Base-by-base conservation (phyloP, 2,113 vertebrate genomes). In the Alligator mississippiensis region DNA sequence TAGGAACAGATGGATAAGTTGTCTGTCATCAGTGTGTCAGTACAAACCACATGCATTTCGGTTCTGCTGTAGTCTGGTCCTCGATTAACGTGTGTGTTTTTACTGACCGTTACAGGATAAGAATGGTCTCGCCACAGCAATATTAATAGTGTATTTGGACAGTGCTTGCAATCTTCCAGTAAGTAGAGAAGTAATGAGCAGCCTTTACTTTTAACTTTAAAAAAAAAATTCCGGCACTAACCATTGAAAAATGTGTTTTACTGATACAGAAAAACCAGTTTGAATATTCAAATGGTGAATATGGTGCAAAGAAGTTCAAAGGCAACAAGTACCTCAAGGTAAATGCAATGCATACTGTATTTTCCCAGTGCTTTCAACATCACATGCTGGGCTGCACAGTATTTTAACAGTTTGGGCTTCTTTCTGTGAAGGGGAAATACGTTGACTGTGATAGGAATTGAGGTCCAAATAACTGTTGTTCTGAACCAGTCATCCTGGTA, bases 111-210 rank as follows among this genome's bases (percentile, higher is more conserved):
- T 62, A 1, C 92, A 99, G 99, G 97, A 98, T 54, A 72, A 85
- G 16, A 94, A 97, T 5, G 98, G 98, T 72, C 90, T 97, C 25
- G 98, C 99, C 61, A 98, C 98, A 87, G 99, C 99, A 60, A 98
- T 99, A 98, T 98, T 99, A 1, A 89, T 99, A 10, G 98, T 99
- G 70, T 99, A 99, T 97, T 97, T 99, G 97, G 99, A 99, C 90
- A 98, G 95, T 0, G 99, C 99, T 70, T 98, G 98, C 83, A 98
- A 99, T 92, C 97, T 99, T 64, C 99, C 99, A 17, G 99, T 99
- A 90, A 99, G 99, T 99, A 92, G 57, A 84, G 77, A 70, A 34
- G 58, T 30, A 25, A 0, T 3, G 57, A 64, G 80, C 84, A 88
- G 62, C 76, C 82, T 91, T 84, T 55, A 80, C 75, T 79, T 38